phyloP scores from a whole-genome alignment of 2,888 invertebrate genomes.

The Sesamia inferens region DNA sequence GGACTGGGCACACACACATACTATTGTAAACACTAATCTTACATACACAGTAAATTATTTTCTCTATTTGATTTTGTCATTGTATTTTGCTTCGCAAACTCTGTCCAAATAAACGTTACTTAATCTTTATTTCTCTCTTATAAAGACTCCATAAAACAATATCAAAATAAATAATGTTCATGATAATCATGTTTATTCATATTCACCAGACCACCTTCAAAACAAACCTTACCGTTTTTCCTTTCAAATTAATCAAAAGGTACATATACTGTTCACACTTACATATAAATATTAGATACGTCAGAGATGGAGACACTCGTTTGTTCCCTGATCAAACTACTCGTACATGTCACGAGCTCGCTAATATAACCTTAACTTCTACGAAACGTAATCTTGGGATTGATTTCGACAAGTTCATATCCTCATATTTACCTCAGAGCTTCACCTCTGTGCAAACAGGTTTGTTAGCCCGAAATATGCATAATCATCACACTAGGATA shows the following conservation, averaged over 20 bases:
- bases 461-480: slow-evolving; percentile 6
- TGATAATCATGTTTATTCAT: too few relatives aligned
- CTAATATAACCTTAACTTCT: slow-evolving; percentile 12
- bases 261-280: slow-evolving; percentile 3
- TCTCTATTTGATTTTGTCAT: too few relatives aligned
- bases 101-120: too few relatives aligned
- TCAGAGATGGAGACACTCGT: not conserved
- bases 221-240: not conserved
- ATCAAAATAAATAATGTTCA: not conserved
- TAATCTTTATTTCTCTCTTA: not conserved
- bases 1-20: too few relatives aligned
- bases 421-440: slow-evolving; percentile 1
- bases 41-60: too few relatives aligned
- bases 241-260: slow-evolving; percentile 1
- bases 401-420: slow-evolving; percentile 20
- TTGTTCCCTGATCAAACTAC: slow-evolving; percentile 22
- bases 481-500: not conserved
- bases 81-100: too few relatives aligned
- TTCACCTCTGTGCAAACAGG: slow-evolving; percentile 7
- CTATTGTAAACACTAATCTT: too few relatives aligned
- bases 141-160: not conserved
- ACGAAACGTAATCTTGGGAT: slow-evolving; percentile 20
- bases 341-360: not conserved
- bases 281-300: slow-evolving; percentile 9
- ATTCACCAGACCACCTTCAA: not conserved